phyloP scores from a whole-genome alignment of 2,113 vertebrate species.

The Ctenodactylus gundi region DNA sequence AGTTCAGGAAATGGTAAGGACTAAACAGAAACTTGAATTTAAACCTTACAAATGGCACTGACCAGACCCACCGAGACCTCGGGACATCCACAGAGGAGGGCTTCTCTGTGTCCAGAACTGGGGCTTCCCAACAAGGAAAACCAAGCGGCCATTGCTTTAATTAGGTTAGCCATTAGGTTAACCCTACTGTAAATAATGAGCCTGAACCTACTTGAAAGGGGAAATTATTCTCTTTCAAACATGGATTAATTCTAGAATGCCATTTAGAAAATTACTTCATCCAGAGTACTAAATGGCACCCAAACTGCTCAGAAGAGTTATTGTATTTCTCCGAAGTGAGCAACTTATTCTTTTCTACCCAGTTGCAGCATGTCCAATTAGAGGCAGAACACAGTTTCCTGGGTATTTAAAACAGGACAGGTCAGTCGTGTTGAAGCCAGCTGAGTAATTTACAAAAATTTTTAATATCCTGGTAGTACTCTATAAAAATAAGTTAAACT shows the following conservation, averaged over 20 bases:
- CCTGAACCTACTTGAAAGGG: neutral
- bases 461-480: slow-evolving; percentile 48
- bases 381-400: slow-evolving; percentile 39
- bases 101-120: neutral
- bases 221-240: slow-evolving; percentile 9
- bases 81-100: neutral
- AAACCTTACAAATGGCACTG: neutral
- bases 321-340: slow-evolving; percentile 49
- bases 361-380: slow-evolving; percentile 45
- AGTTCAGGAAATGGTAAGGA: neutral
- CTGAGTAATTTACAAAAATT: slow-evolving; percentile 49
- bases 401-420: slow-evolving; percentile 23
- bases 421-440: slow-evolving; percentile 31
- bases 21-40: neutral
- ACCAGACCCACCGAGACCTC: neutral
- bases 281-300: slow-evolving; percentile 16
- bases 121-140: neutral
- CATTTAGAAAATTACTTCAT: slow-evolving; percentile 61
- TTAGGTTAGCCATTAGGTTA: neutral
- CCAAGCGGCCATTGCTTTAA: neutral
- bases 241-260: slow-evolving; percentile 32
- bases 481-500: slow-evolving; percentile 28
- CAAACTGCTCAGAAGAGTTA: slow-evolving; percentile 60
- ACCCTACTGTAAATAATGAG: slow-evolving; percentile 2
- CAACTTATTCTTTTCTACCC: slow-evolving; percentile 40